phyloP scores from a whole-genome alignment of 2,888 invertebrate species.

The Epiblema foenella region DNA sequence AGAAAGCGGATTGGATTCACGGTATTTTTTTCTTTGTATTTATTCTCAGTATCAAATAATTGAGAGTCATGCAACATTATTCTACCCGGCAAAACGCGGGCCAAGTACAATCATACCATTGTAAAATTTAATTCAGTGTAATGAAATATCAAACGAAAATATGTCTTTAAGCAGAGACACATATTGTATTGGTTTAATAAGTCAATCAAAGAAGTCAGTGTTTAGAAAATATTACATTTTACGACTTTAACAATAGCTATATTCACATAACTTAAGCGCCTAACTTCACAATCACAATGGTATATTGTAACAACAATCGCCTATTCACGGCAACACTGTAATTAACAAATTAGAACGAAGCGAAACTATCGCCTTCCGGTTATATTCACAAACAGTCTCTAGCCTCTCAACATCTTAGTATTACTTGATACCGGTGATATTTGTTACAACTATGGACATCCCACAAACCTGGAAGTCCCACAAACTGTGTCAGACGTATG shows the following conservation, averaged over 20 bases:
- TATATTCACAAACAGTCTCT: slow-evolving; percentile 1
- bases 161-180: neutral
- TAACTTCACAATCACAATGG: slow-evolving; percentile 2
- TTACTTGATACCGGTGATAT: neutral
- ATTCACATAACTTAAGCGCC: neutral
- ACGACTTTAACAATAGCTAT: neutral
- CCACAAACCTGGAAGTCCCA: too few species aligned
- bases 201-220: neutral
- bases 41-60: too few species aligned
- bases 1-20: too few species aligned
- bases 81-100: too few species aligned
- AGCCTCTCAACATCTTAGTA: neutral
- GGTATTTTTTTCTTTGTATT: too few species aligned
- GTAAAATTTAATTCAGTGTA: neutral
- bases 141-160: neutral
- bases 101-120: neutral
- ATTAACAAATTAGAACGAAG: slow-evolving; percentile 38
- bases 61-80: too few species aligned
- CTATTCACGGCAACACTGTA: slow-evolving; percentile 11
- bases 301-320: slow-evolving; percentile 16
- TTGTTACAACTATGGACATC: too few species aligned
- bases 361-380: slow-evolving; percentile 13
- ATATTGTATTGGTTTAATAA: neutral
- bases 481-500: too few species aligned
- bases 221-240: slow-evolving; percentile 10